Percentiles rank a stretch among this genome's conserved stretches.
Evolutionary conservation across 2,797 vertebrate species (phyloP).

Genomic region (Aeoliscus strigatus): DNA sequence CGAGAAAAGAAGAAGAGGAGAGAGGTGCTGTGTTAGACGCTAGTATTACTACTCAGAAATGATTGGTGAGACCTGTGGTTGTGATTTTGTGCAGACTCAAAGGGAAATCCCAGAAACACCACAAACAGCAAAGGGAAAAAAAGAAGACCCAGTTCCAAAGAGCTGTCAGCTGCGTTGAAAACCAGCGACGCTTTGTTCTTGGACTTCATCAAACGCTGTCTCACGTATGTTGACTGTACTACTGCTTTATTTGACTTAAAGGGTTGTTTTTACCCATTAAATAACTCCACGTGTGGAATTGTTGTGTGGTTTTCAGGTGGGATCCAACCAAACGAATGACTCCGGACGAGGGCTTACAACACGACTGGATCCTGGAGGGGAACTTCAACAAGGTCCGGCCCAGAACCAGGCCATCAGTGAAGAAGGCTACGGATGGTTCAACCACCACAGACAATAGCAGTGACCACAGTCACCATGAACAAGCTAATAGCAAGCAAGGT

Average conservation of each 20-base stretch:
- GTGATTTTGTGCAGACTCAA: conserved; percentile 78
- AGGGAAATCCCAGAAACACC: conserved; percentile 84
- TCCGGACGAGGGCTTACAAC: conserved; percentile 86
- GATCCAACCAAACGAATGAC: conserved; percentile 88
- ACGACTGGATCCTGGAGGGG: conserved; percentile 87
- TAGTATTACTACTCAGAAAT: too few species aligned
- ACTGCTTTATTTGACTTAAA: not conserved
- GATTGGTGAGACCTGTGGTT: too few species aligned
- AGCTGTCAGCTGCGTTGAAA: conserved; percentile 81
- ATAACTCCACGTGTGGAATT: not conserved
- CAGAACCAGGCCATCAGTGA: conserved; percentile 66
- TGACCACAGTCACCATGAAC: conserved; percentile 45
- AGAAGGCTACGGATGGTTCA: conserved; percentile 64
- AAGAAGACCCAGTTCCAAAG: conserved; percentile 83
- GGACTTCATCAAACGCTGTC: conserved; percentile 86
- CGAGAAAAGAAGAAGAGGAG: too few species aligned
- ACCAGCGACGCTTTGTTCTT: conserved; percentile 82
- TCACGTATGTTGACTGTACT: conserved; percentile 74
- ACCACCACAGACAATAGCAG: conserved; percentile 48
- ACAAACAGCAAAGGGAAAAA: conserved; percentile 89
- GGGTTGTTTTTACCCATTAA: not conserved
- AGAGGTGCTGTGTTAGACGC: too few species aligned
- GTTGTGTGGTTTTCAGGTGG: conserved; percentile 75
- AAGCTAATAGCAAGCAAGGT: conserved; percentile 56
- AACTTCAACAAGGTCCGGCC: conserved; percentile 70